Evolutionary conservation across 2,113 vertebrate species (phyloP).

Genomic region (Sylvietta virens): DNA sequence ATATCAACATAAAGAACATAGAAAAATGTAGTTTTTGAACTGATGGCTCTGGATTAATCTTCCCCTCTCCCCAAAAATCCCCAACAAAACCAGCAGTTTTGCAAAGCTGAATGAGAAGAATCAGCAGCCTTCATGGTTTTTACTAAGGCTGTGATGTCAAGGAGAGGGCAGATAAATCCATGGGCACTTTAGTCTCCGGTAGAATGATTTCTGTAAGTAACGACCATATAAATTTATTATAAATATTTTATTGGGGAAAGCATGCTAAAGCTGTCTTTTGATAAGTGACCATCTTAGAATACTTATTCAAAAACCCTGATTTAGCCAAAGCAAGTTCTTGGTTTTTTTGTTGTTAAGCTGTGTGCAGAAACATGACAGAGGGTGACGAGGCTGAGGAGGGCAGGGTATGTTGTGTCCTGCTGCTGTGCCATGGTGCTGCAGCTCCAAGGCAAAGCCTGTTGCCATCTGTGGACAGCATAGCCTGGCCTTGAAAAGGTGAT

Average conservation of each 20-base stretch:
- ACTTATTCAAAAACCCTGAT: neutral
- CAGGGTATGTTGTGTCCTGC: fast-evolving
- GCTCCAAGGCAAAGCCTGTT: neutral
- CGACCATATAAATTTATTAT: neutral
- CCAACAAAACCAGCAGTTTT: neutral
- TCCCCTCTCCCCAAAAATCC: fast-evolving
- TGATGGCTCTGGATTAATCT: neutral
- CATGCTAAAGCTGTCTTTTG: neutral
- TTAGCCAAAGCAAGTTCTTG: neutral
- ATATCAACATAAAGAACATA: neutral
- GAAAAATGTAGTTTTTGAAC: neutral
- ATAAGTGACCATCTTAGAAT: neutral
- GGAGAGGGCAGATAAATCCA: neutral
- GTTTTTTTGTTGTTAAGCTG: neutral
- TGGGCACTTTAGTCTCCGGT: neutral
- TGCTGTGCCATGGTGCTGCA: fast-evolving
- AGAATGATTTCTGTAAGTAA: neutral
- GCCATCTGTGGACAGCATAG: fast-evolving
- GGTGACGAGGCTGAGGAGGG: fast-evolving
- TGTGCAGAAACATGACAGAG: neutral
- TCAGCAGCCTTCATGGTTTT: neutral
- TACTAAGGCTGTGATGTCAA: neutral
- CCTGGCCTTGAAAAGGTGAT: neutral
- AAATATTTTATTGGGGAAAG: neutral
- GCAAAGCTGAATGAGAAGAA: neutral